Evolutionary conservation across 92 coral and sea anemone genomes (phyloP), one percentile per base, ranked within the genome.

Genomic region (Epizoanthus illoricatus): DNA sequence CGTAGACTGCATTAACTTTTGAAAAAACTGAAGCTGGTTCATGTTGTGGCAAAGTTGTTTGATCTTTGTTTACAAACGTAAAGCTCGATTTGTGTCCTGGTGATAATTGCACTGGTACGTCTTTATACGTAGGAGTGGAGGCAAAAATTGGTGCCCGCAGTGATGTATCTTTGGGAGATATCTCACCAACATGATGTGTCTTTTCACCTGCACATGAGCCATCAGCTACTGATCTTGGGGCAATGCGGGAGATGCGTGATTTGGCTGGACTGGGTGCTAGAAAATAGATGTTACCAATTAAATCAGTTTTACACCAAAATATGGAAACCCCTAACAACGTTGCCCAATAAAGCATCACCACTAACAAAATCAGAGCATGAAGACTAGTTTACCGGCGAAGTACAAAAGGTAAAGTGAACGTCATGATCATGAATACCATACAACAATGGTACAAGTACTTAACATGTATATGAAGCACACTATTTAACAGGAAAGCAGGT

Each of bases 201-300:
- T 40, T 59, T 40, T n/a, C 81, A 7, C 45, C 47, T 19, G 41
- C 12, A 6, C 11, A 19, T 13, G 59, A 43, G 13, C 21, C 71
- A 21, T 24, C 17, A 10, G 15, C 65, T 41, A 64, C 9, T 4
- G 82, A 63, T 63, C 65, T 78, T 42, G 71, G 24, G 5, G 67
- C 16, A 3, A 20, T 12, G 60, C 71, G 42, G 47, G 71, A 62
- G 18, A 63, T 20, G 19, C 71, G 42, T 13, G 60, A n/a, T 55
- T 78, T 78, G 3, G 45, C 82, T 5, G 82, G 71, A n/a, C 82
- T 78, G 4, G 71, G 70, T 61, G 82, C 82, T 78, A 19, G 43
- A 39, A 5, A 20, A 21, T n/a, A 42, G 17, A 63, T 5, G 10
- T 13, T 40, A 33, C 15, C 56, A 49, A 13, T 49, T 0, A 49